A percentile compares a stretch with the other conserved stretches of the same genome.
Evolutionary conservation across 2,797 vertebrate genomes (phyloP).

Genomic region (Aphelocoma californica): DNA sequence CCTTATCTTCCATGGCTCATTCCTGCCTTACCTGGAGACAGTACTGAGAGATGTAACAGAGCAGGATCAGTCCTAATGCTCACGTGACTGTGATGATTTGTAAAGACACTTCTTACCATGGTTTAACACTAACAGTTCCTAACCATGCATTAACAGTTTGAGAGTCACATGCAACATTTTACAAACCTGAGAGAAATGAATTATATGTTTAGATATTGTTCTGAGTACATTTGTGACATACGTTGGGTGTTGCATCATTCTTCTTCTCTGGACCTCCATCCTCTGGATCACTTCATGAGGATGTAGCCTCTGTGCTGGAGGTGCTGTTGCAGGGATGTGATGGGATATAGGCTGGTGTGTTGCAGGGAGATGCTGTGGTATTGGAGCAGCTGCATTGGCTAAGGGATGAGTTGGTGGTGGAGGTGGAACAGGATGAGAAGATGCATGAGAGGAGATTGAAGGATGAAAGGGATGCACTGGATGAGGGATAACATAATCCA

Average conservation of each 20-base stretch:
- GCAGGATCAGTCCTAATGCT: not conserved
- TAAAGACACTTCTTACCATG: constrained; percentile 1
- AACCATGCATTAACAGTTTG: constrained; percentile 23
- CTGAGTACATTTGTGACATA: constrained; percentile 76
- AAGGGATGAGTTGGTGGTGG: constrained; percentile 86
- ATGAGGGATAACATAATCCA: constrained; percentile 95
- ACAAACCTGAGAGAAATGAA: constrained; percentile 54
- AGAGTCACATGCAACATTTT: constrained; percentile 33
- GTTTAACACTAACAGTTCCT: not conserved
- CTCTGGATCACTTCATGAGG: constrained; percentile 94
- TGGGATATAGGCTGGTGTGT: constrained; percentile 91
- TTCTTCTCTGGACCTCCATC: constrained; percentile 94
- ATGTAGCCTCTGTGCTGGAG: constrained; percentile 91
- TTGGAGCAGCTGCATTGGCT: constrained; percentile 82
- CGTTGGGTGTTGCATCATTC: constrained; percentile 99
- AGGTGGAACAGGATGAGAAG: constrained; percentile 85
- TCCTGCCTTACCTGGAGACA: not conserved
- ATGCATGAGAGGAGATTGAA: constrained; percentile 86
- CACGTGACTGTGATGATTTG: fast-evolving
- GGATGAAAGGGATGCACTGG: constrained; percentile 92
- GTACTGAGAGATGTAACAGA: fast-evolving
- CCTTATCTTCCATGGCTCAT: not conserved
- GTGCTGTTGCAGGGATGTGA: constrained; percentile 86
- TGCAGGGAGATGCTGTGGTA: constrained; percentile 89
- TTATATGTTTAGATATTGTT: constrained; percentile 44